These are phyloP conservation scores for Acanthis flammea DNA, from an alignment of 2,797 vertebrate species.

Conservation along the genomic window DNA sequence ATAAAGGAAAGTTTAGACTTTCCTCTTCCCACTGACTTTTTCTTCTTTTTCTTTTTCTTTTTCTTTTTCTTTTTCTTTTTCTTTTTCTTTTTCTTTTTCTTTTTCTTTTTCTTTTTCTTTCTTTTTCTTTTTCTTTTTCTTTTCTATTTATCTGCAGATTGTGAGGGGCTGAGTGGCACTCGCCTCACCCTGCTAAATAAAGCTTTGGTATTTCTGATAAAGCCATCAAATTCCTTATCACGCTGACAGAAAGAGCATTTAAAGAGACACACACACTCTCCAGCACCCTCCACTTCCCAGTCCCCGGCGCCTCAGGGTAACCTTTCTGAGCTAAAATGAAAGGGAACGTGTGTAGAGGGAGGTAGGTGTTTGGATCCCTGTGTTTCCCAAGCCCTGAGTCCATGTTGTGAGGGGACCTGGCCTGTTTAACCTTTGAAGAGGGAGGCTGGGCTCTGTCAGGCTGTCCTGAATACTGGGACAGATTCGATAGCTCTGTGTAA, in stretches of 20 bases:
- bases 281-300: constrained; percentile 55
- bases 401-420: not conserved
- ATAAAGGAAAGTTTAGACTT: not conserved
- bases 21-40: not conserved
- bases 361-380: not conserved
- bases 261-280: constrained; percentile 84
- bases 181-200: constrained; percentile 98
- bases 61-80: not conserved
- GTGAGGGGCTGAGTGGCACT: constrained; percentile 85
- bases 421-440: not conserved
- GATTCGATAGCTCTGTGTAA: constrained; percentile 17
- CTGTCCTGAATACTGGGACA: constrained; percentile 10
- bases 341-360: not conserved
- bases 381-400: not conserved
- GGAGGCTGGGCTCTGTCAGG: not conserved
- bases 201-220: constrained; percentile 99
- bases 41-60: not conserved
- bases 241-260: constrained; percentile 87
- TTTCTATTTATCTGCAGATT: constrained; percentile 94
- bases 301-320: constrained; percentile 35
- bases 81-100: not conserved
- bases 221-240: constrained; percentile 99
- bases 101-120: not conserved
- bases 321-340: constrained; percentile 13
- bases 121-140: constrained; percentile 57